phyloP scores from a whole-genome alignment of 1,140 invertebrate species.

The Anastrepha obliqua region DNA sequence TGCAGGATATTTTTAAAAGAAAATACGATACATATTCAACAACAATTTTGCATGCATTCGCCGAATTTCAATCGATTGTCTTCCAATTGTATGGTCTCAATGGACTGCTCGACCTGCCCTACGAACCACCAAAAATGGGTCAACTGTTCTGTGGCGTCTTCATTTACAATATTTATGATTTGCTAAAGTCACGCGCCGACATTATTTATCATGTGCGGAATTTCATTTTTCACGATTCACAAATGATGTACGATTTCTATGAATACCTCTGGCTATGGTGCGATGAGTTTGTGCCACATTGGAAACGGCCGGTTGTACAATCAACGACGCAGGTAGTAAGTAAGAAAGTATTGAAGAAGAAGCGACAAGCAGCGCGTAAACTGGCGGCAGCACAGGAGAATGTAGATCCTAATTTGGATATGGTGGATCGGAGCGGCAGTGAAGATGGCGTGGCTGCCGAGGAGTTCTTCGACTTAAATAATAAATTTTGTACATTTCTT shows the following conservation, averaged over 20 bases:
- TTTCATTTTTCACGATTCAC: slow-evolving; percentile 75
- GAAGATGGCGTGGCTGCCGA: slow-evolving; percentile 60
- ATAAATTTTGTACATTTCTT: slow-evolving; percentile 69
- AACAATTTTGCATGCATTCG: slow-evolving; percentile 80
- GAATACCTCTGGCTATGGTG: slow-evolving; percentile 66
- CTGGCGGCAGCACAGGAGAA: slow-evolving; percentile 52
- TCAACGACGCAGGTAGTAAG: slow-evolving; percentile 55
- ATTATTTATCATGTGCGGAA: slow-evolving; percentile 76
- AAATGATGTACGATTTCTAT: slow-evolving; percentile 75
- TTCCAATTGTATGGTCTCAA: slow-evolving; percentile 80
- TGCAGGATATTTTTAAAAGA: slow-evolving; percentile 77
- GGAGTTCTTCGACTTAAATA: slow-evolving; percentile 70
- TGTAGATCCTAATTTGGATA: slow-evolving; percentile 64
- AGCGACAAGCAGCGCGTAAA: slow-evolving; percentile 65
- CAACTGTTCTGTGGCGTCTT: slow-evolving; percentile 83
- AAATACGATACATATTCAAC: slow-evolving; percentile 79
- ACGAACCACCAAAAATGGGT: slow-evolving; percentile 76
- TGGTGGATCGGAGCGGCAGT: slow-evolving; percentile 58
- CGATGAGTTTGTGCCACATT: slow-evolving; percentile 62
- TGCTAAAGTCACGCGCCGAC: slow-evolving; percentile 77
- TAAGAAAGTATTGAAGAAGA: slow-evolving; percentile 69
- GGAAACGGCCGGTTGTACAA: slow-evolving; percentile 62
- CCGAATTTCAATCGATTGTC: slow-evolving; percentile 83
- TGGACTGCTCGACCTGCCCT: slow-evolving; percentile 78
- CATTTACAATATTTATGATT: slow-evolving; percentile 82